Evolutionary conservation across 2,888 invertebrate genomes (phyloP).

Genomic region (Hetaerina titia): DNA sequence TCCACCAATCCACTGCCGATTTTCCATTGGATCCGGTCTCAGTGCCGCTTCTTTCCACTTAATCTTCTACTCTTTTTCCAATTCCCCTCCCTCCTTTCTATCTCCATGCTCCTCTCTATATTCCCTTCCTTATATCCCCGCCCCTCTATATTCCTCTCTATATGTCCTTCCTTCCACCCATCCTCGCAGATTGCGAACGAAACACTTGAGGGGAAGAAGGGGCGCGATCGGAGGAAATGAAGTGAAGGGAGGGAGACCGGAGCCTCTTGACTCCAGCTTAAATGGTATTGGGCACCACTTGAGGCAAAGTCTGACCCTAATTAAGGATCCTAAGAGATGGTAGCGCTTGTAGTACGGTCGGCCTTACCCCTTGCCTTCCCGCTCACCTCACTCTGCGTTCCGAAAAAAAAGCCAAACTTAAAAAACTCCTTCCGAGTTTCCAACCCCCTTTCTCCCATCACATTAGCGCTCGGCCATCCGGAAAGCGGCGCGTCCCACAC

Average conservation of each 20-base stretch:
- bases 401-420: neutral
- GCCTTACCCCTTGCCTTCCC: neutral
- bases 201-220: neutral
- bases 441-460: neutral
- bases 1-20: neutral
- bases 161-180: neutral
- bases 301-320: slow-evolving; percentile 4
- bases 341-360: neutral
- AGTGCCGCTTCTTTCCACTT: neutral
- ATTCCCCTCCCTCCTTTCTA: neutral
- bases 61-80: neutral
- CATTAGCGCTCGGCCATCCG: neutral
- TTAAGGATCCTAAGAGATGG: slow-evolving; percentile 27
- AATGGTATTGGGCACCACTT: slow-evolving; percentile 35
- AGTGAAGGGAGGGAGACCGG: neutral
- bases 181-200: neutral
- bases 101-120: neutral
- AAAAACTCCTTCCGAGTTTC: neutral
- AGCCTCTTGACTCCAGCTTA: neutral
- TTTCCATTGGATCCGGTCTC: slow-evolving; percentile 3
- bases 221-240: neutral
- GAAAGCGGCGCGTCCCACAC: neutral
- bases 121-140: neutral
- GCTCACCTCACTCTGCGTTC: neutral
- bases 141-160: neutral